Evolutionary conservation across 2,113 vertebrate genomes (phyloP).

Genomic region (Chunga burmeisteri): DNA sequence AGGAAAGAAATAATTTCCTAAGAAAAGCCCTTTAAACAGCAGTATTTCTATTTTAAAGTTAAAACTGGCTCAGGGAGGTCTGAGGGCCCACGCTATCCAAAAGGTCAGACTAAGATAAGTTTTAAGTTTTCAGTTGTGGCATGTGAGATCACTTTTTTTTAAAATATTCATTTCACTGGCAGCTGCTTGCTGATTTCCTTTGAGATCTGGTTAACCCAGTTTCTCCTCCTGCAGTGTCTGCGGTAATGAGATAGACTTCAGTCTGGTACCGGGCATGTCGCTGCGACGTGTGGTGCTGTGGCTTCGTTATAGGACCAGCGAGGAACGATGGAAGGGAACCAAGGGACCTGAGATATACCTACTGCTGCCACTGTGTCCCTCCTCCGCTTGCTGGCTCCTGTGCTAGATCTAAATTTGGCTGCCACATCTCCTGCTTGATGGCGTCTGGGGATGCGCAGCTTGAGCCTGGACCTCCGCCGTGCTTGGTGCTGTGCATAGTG

Average conservation of each 20-base stretch:
- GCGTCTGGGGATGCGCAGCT: not conserved
- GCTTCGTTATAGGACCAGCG: not conserved
- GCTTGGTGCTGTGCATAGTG: not conserved
- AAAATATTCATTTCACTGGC: not conserved
- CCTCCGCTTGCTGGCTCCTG: not conserved
- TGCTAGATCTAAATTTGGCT: not conserved
- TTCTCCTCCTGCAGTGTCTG: not conserved
- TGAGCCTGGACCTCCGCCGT: not conserved
- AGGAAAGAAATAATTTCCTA: not conserved
- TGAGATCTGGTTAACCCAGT: not conserved
- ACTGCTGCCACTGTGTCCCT: not conserved
- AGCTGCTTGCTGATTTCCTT: not conserved
- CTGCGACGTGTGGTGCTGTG: not conserved
- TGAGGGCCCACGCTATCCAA: accelerated
- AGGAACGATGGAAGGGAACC: not conserved
- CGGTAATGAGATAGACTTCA: not conserved
- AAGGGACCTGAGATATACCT: not conserved
- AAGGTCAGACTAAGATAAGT: not conserved
- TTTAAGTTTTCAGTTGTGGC: not conserved
- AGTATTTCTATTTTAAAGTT: not conserved
- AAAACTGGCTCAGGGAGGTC: not conserved
- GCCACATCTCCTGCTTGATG: not conserved
- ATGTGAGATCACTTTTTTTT: not conserved
- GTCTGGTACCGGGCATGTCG: not conserved
- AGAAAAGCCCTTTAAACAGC: not conserved